These are phyloP conservation scores for Neuroterus valhalla DNA, from an alignment of 1,140 invertebrate genomes.

Conservation along the genomic window DNA sequence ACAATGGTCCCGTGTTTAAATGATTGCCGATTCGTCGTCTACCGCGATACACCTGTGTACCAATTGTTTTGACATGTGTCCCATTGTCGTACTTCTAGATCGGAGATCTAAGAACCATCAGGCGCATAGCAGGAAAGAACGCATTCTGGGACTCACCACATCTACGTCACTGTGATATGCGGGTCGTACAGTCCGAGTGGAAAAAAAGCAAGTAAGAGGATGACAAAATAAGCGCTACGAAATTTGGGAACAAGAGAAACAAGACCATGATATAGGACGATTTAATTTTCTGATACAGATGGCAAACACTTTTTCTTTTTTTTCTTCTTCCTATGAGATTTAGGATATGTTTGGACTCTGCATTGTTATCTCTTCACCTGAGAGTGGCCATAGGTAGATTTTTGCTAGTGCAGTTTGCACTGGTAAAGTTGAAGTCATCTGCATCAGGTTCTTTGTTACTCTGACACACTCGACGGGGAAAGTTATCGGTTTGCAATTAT, in stretches of 20 bases:
- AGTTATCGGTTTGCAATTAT: slow-evolving; percentile 73
- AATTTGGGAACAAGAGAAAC: slow-evolving; percentile 31
- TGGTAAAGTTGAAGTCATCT: slow-evolving; percentile 15
- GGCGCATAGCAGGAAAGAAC: slow-evolving; percentile 48
- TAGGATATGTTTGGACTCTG: slow-evolving; percentile 11
- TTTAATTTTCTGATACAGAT: slow-evolving; percentile 70
- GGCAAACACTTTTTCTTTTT: slow-evolving; percentile 30
- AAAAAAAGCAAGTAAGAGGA: slow-evolving; percentile 34
- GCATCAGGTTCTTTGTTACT: not conserved
- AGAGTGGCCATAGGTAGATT: not conserved
- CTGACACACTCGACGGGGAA: slow-evolving; percentile 58
- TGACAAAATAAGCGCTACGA: slow-evolving; percentile 36
- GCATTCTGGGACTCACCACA: slow-evolving; percentile 48
- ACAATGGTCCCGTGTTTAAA: slow-evolving; percentile 49
- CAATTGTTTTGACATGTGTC: slow-evolving; percentile 74
- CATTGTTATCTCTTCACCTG: slow-evolving; percentile 18
- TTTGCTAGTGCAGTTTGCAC: slow-evolving; percentile 12
- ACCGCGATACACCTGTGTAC: slow-evolving; percentile 64
- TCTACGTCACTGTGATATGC: slow-evolving; percentile 52
- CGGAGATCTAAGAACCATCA: slow-evolving; percentile 47
- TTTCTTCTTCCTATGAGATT: slow-evolving; percentile 29
- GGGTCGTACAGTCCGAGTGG: slow-evolving; percentile 60
- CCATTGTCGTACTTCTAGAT: slow-evolving; percentile 59
- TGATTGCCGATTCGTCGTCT: slow-evolving; percentile 54
- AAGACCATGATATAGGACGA: slow-evolving; percentile 49